Conservation (phyloP, 2,888 invertebrate species). For the Isotomurus palustris region DNA sequence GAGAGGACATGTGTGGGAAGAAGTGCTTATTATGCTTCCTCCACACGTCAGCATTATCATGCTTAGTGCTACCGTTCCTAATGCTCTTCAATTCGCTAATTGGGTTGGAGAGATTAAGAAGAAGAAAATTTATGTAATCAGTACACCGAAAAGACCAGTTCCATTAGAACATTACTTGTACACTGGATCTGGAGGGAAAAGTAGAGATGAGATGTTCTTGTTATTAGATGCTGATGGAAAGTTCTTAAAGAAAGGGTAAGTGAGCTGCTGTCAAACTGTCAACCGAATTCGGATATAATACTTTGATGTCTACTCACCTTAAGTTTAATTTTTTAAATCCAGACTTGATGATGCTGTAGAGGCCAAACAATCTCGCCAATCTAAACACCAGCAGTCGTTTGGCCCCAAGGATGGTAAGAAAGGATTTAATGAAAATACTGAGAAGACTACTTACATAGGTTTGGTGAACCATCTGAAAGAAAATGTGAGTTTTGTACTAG, state of each 20-base stretch:
- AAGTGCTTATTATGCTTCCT: slow-evolving; percentile 91
- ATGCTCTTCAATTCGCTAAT: slow-evolving; percentile 90
- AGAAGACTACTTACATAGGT: slow-evolving; percentile 75
- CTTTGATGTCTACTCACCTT: too few relatives aligned
- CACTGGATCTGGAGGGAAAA: slow-evolving; percentile 66
- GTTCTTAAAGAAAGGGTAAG: slow-evolving; percentile 65
- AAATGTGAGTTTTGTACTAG: slow-evolving; percentile 46
- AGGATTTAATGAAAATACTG: slow-evolving; percentile 57
- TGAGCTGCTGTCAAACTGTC: not conserved
- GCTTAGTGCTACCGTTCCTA: slow-evolving; percentile 97
- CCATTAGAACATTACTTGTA: slow-evolving; percentile 93
- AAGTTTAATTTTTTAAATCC: too few relatives aligned
- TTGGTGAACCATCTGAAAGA: slow-evolving; percentile 76
- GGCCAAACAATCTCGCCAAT: slow-evolving; percentile 35
- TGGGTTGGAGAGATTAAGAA: slow-evolving; percentile 86
- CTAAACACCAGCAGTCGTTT: slow-evolving; percentile 36
- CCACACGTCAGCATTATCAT: slow-evolving; percentile 92
- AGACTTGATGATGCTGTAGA: slow-evolving; percentile 40
- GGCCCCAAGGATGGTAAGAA: slow-evolving; percentile 35
- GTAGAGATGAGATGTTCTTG: slow-evolving; percentile 66
- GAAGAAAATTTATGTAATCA: slow-evolving; percentile 83
- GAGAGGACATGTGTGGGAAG: slow-evolving; percentile 99
- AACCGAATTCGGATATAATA: not conserved
- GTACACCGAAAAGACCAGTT: slow-evolving; percentile 87
- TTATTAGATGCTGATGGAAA: slow-evolving; percentile 72